phyloP scores from a whole-genome alignment of 2,888 invertebrate species.

The Parnassius smintheus region DNA sequence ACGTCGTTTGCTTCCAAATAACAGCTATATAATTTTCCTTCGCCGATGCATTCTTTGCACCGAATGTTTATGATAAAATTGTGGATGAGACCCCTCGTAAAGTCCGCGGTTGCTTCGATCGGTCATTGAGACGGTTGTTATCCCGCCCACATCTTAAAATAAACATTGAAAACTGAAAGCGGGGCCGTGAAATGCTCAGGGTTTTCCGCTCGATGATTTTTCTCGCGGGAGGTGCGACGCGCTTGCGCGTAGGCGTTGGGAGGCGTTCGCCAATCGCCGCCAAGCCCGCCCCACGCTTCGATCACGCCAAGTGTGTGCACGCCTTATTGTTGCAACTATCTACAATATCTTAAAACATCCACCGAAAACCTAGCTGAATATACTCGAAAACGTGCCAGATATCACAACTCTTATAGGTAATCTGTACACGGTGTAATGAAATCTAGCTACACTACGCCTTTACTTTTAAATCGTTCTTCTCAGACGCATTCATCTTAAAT shows the following conservation, averaged over 20 bases:
- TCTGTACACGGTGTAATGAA: constrained; percentile 9
- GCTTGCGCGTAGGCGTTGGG: constrained; percentile 80
- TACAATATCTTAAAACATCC: constrained; percentile 41
- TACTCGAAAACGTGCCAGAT: constrained; percentile 6
- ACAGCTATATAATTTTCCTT: constrained; percentile 1
- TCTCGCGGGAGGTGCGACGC: constrained; percentile 55
- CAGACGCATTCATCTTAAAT: background rate
- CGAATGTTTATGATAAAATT: constrained; percentile 14
- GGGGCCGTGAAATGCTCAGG: constrained; percentile 44
- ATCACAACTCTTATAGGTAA: constrained; percentile 15
- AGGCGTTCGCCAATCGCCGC: constrained; percentile 78
- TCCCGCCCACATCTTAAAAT: constrained; percentile 61
- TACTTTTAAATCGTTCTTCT: constrained; percentile 2
- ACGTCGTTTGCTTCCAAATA: constrained; percentile 1
- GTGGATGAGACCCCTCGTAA: constrained; percentile 24
- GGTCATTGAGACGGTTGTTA: constrained; percentile 47
- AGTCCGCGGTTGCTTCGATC: constrained; percentile 46
- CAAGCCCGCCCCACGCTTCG: constrained; percentile 68
- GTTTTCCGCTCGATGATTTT: constrained; percentile 70
- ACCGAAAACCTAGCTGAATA: constrained; percentile 25
- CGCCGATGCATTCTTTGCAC: constrained; percentile 44
- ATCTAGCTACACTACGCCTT: background rate
- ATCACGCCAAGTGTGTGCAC: constrained; percentile 50
- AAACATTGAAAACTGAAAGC: constrained; percentile 53
- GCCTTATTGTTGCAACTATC: constrained; percentile 42